Percentiles rank a stretch among this genome's conserved stretches.
These are phyloP conservation scores for Trilocha varians DNA, from an alignment of 2,888 invertebrate genomes.

Conservation along the genomic window DNA sequence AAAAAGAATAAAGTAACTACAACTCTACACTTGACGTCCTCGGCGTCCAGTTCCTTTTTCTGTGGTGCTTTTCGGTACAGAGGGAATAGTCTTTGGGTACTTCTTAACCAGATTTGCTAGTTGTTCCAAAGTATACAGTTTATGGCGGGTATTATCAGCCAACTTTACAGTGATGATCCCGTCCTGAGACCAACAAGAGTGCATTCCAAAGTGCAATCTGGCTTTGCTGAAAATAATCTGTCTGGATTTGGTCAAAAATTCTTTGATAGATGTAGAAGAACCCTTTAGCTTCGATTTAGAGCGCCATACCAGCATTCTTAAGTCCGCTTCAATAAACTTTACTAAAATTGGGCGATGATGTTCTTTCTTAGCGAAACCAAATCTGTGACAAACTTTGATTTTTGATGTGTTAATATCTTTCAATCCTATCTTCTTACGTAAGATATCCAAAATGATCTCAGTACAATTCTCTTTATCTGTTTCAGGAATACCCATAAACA, in stretches of 20 bases:
- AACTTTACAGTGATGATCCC: not conserved
- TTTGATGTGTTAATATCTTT: not conserved
- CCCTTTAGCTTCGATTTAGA: not conserved
- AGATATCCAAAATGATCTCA: too few species aligned
- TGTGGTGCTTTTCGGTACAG: too few species aligned
- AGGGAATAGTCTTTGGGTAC: constrained; percentile 1
- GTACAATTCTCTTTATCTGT: too few species aligned
- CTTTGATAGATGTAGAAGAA: not conserved
- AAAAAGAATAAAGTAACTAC: too few species aligned
- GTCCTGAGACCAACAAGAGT: constrained; percentile 1
- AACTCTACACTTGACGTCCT: too few species aligned
- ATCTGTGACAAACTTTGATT: not conserved
- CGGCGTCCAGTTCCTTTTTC: too few species aligned
- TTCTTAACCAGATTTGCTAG: not conserved
- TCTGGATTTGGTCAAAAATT: not conserved
- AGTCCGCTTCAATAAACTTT: not conserved
- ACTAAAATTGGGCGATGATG: not conserved
- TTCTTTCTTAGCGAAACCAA: not conserved
- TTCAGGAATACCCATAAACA: too few species aligned
- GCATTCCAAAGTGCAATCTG: constrained; percentile 3
- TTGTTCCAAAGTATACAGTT: not conserved
- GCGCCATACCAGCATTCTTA: not conserved
- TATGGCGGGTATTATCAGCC: not conserved
- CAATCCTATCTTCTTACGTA: too few species aligned
- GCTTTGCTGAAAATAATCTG: constrained; percentile 3